These are phyloP conservation scores for Motacilla alba DNA, from an alignment of 2,113 vertebrate species.

Conservation along the genomic window DNA sequence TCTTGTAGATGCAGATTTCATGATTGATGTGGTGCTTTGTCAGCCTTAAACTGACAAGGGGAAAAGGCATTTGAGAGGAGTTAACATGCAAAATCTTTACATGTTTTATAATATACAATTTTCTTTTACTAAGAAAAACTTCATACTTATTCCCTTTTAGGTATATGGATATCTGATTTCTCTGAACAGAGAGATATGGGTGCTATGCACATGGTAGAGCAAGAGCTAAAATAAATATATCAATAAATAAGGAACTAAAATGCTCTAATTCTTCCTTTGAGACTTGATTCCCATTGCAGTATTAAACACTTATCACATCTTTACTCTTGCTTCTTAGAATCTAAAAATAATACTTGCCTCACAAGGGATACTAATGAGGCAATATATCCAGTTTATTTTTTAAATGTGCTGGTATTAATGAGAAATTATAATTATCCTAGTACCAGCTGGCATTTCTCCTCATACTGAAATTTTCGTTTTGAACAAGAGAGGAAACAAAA, in stretches of 20 bases:
- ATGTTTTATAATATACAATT: not conserved
- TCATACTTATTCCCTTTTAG: not conserved
- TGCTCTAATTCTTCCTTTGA: not conserved
- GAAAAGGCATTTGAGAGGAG: not conserved
- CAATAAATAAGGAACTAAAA: not conserved
- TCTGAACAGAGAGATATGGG: not conserved
- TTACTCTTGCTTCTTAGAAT: not conserved
- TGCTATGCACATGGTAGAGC: not conserved
- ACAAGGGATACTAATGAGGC: constrained; percentile 43
- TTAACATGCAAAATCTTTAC: not conserved
- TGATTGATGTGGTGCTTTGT: not conserved
- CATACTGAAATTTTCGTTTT: constrained; percentile 24
- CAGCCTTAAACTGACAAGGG: not conserved
- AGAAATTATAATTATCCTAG: constrained; percentile 45
- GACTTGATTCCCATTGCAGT: not conserved
- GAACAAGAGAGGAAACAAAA: constrained; percentile 37
- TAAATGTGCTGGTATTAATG: constrained; percentile 27
- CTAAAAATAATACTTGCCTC: constrained; percentile 36
- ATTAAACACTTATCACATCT: not conserved
- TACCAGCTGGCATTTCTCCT: constrained; percentile 43
- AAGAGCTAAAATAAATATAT: not conserved
- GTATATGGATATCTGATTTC: not conserved
- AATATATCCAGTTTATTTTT: constrained; percentile 34
- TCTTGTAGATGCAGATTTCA: not conserved
- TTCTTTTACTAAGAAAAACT: not conserved